Evolutionary conservation across 2,797 vertebrate genomes (phyloP).

Genomic region (Vultur gryphus): DNA sequence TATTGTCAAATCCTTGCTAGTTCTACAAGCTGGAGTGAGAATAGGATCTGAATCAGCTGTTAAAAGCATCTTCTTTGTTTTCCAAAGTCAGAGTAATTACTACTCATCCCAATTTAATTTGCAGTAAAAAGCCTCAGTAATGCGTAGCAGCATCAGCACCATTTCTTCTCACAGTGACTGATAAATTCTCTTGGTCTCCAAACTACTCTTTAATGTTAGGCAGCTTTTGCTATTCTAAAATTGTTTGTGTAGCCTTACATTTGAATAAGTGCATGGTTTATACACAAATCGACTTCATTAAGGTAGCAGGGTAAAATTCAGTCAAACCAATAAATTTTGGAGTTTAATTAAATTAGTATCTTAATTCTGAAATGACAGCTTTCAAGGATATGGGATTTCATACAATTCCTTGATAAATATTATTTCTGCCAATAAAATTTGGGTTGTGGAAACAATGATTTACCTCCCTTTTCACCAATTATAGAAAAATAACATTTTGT

Average conservation of each 20-base stretch:
- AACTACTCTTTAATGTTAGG: not conserved
- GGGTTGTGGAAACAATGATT: not conserved
- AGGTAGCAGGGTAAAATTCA: not conserved
- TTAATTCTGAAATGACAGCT: not conserved
- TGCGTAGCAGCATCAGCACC: not conserved
- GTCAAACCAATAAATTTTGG: not conserved
- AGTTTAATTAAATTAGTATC: not conserved
- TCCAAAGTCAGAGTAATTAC: not conserved
- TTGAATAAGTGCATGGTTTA: not conserved
- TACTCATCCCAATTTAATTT: not conserved
- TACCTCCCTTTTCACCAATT: not conserved
- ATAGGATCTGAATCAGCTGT: not conserved
- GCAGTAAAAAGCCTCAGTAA: not conserved
- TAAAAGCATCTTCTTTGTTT: not conserved
- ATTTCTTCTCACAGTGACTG: not conserved
- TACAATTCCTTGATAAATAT: not conserved
- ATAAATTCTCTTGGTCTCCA: not conserved
- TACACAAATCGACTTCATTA: not conserved
- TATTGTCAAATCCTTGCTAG: not conserved
- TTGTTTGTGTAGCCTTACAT: not conserved
- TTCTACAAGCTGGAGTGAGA: not conserved
- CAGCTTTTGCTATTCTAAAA: not conserved
- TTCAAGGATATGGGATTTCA: not conserved
- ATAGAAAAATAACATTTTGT: not conserved
- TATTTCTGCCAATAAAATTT: not conserved